Conservation (phyloP, 64 coral and sea anemone genomes). For the Exaiptasia diaphana region DNA sequence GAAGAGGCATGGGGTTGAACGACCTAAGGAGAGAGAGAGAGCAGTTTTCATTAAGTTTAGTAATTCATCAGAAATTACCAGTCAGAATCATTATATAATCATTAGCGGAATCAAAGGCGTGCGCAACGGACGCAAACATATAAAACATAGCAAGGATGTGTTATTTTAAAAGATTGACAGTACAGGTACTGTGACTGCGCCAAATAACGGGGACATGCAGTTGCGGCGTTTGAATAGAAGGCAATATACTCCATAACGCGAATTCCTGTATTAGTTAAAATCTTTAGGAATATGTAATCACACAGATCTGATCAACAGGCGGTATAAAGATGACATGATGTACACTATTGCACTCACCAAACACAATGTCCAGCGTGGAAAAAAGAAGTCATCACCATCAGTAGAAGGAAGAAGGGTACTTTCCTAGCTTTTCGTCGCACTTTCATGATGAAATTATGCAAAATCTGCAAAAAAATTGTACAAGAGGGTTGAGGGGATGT, state of each 20-base stretch:
- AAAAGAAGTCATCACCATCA: constrained; percentile 21
- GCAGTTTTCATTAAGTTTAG: neutral
- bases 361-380: constrained; percentile 56
- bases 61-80: constrained; percentile 47
- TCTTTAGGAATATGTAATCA: no score
- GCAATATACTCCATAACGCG: no score
- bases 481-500: neutral
- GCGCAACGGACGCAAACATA: neutral
- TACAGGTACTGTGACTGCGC: no score
- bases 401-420: constrained; percentile 12
- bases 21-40: constrained; percentile 46
- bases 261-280: no score
- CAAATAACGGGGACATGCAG: no score
- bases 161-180: no score
- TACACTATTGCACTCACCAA: no score
- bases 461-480: neutral
- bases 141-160: neutral
- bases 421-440: neutral
- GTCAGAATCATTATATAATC: constrained; percentile 35
- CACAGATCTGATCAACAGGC: no score
- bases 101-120: constrained; percentile 13
- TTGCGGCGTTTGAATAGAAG: no score
- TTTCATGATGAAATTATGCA: constrained; percentile 35
- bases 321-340: no score
- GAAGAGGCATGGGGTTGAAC: constrained; percentile 26